phyloP scores from a whole-genome alignment of 2,113 vertebrate species.

The Equus przewalskii region DNA sequence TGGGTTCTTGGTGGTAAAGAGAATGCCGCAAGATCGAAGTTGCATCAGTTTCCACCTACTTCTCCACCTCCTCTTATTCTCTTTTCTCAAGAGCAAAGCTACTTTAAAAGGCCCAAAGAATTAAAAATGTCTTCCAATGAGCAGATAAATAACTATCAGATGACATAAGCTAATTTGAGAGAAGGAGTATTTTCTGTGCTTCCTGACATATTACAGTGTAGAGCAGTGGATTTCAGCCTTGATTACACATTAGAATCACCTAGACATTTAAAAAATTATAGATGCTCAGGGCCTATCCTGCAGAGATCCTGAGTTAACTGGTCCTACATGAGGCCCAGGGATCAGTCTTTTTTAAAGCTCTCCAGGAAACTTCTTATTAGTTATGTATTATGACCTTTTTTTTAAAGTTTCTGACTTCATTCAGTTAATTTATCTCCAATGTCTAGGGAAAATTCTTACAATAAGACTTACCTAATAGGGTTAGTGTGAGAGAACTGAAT shows the following conservation, averaged over 20 bases:
- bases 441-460: background rate
- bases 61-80: background rate
- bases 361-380: background rate
- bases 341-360: background rate
- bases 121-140: constrained; percentile 55
- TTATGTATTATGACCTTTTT: background rate
- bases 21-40: constrained; percentile 53
- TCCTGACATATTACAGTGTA: background rate
- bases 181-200: background rate
- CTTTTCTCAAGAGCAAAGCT: constrained; percentile 7
- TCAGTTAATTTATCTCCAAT: constrained; percentile 40
- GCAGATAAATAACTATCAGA: constrained; percentile 31
- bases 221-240: background rate
- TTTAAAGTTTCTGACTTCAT: constrained; percentile 32
- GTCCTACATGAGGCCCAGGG: background rate
- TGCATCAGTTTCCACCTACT: constrained; percentile 30
- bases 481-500: background rate
- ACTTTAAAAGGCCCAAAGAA: background rate
- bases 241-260: constrained; percentile 20
- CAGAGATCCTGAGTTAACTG: background rate
- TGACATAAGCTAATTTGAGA: constrained; percentile 45
- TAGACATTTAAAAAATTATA: constrained; percentile 43
- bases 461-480: background rate
- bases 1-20: constrained; percentile 28
- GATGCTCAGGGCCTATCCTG: background rate